Base-by-base conservation (phyloP, 2,888 invertebrate genomes). In the Ectemnius lituratus region DNA sequence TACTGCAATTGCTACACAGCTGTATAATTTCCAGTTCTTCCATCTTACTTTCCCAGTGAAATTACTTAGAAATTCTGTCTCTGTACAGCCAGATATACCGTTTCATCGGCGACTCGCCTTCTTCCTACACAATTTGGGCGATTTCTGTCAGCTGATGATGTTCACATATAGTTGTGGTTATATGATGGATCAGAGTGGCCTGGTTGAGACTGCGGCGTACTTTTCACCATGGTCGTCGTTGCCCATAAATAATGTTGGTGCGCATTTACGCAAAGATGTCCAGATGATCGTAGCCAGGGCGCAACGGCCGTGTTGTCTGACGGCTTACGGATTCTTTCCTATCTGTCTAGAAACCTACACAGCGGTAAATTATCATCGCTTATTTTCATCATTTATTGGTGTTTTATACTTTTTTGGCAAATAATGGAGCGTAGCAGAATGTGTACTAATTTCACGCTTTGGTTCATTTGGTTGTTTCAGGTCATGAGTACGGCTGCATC, bases 401-500 rank as follows among this genome's bases (percentile, higher is more conserved):
- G 8, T 37, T 37, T 37, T 1, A 8, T 6, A 37, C 37, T 37
- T 37, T 78, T 78, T 52, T 3, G 14, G 4, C 16, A 52, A 18
- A 49, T 14, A 13, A 46, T 18, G 45, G 0, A 23, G 5, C n/a
- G 14, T 45, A 16, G 57, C 47, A 13, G 16, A 60, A 11, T 1
- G 28, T 13, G n/a, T 20, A 8, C 11, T 37, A 0, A 63, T 37
- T 45, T 20, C 6, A 2, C 0, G 20, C 28, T 14, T 6, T 18
- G 11, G 4, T 45, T 0, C 4, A 14, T 11, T 28, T 62, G 37
- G 46, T 23, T 67, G 0, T 75, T 73, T 6, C 75, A 83, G 83
- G 75, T 81, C 23, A 62, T 83, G 52, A 82, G 81, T 52, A 82
- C 83, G 0, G 76, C 84, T 5, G 60, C 79, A 67, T 84, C 84